Evolutionary conservation across 2,888 invertebrate species (phyloP), one percentile per base, ranked within the genome.

Genomic region (Thalpophila matura): DNA sequence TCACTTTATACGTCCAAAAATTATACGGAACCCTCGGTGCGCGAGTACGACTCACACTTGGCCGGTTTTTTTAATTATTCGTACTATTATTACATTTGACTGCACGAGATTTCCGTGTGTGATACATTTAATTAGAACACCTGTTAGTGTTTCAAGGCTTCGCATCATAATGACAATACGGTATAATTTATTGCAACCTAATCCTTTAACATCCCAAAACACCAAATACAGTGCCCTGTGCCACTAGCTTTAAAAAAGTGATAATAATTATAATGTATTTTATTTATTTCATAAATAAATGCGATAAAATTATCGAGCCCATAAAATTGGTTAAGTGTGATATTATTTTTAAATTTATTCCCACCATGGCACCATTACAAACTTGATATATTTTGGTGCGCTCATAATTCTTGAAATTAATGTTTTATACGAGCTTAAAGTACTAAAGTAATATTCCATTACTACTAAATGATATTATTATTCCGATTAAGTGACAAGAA

Each of bases 391-490:
- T 53, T 60, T 69, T 50, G 49, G 47, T 22, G 43, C 14, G 56
- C 40, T 59, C 55, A 63, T 75, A 71, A 74, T 73, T 78, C 64
- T 72, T 53, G 53, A 79, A 74, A 70, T 80, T 70, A 73, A 75
- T 63, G 57, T 69, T 70, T 53, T 56, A 53, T 58, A 62, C 56
- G 53, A 76, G 63, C 63, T 58, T 49, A 50, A 71, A 67, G 54
- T 60, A 49, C 64, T 72, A 61, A 67, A 72, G 65, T 73, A 73
- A 79, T 70, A 81, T 79, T 77, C 70, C 73, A 82, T 80, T 81
- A 78, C 73, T 53, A 71, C 70, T 79, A 79, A 82, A 84, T 76
- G 61, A 79, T 81, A 84, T 80, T 80, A 84, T 81, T 79, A 72
- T 72, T 71, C 80, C 79, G 69, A 62, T 66, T 49, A 78, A 84